Conservation (phyloP, 2,888 invertebrate genomes). For the Graphium colonna region DNA sequence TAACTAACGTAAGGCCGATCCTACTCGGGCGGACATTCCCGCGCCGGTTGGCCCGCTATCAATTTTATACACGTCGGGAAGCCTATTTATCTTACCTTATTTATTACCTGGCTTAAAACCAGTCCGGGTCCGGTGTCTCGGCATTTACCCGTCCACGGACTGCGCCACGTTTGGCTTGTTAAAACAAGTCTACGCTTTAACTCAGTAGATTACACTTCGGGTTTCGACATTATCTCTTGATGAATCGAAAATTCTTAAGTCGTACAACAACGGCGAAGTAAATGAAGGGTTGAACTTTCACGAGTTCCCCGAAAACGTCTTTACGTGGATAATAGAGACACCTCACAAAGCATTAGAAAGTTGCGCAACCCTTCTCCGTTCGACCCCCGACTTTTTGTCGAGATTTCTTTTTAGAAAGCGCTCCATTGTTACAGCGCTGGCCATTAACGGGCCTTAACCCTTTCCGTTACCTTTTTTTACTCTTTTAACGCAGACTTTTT, state of each 20-base stretch:
- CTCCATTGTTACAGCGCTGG: constrained; percentile 59
- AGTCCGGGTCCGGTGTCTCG: constrained; percentile 57
- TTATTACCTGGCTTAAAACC: constrained; percentile 75
- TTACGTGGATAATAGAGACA: constrained; percentile 50
- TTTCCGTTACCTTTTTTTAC: constrained; percentile 66
- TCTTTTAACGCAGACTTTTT: constrained; percentile 50
- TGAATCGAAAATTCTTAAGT: constrained; percentile 7
- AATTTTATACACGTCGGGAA: constrained; percentile 75
- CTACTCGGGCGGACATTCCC: constrained; percentile 58
- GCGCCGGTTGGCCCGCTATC: constrained; percentile 67
- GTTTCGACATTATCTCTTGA: constrained; percentile 1
- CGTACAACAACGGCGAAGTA: constrained; percentile 30
- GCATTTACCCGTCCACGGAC: constrained; percentile 55
- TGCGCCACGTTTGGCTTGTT: constrained; percentile 20
- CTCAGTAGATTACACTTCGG: constrained; percentile 5
- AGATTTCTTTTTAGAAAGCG: constrained; percentile 60
- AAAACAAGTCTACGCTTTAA: constrained; percentile 34
- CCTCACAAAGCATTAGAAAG: constrained; percentile 78
- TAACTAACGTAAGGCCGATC: constrained; percentile 37
- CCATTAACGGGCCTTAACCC: constrained; percentile 65
- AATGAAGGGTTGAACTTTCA: constrained; percentile 65
- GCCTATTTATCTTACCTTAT: constrained; percentile 77
- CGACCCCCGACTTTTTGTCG: constrained; percentile 58
- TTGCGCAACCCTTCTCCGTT: constrained; percentile 76
- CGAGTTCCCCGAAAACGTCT: constrained; percentile 61